These are phyloP conservation scores for Anoplolepis gracilipes DNA, from an alignment of 1,140 invertebrate genomes.

Conservation along the genomic window DNA sequence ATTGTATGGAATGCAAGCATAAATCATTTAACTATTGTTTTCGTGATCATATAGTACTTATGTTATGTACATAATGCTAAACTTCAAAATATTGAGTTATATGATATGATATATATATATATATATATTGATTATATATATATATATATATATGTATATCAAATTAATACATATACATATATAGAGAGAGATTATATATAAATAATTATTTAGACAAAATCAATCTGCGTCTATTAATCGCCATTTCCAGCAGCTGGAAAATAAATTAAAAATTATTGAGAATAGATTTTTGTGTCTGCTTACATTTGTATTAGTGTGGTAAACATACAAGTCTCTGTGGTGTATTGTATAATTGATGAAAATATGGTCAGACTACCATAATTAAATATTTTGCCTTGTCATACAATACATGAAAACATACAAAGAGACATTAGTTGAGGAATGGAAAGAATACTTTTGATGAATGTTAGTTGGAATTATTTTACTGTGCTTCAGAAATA, in stretches of 20 bases:
- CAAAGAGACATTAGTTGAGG: background rate
- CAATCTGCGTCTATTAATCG: constrained; percentile 37
- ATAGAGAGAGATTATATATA: constrained; percentile 26
- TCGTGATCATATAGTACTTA: constrained; percentile 41
- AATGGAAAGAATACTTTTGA: background rate
- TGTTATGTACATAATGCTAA: constrained; percentile 41
- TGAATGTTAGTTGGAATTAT: constrained; percentile 22
- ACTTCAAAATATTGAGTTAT: constrained; percentile 39
- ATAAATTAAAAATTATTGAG: constrained; percentile 37
- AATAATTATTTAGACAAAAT: constrained; percentile 18
- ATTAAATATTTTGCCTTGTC: constrained; percentile 31
- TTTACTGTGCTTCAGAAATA: constrained; percentile 13
- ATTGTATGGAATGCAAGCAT: background rate
- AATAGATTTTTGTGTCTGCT: constrained; percentile 56
- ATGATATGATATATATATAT: background rate
- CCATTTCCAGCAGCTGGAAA: background rate
- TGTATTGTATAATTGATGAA: constrained; percentile 25
- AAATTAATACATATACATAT: background rate
- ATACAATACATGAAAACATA: background rate
- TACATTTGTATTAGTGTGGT: constrained; percentile 20
- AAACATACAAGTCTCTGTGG: background rate
- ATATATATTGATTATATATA: background rate
- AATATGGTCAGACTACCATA: background rate
- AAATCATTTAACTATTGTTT: constrained; percentile 16
- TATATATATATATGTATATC: background rate